Evolutionary conservation across 2,113 vertebrate species (phyloP).

Genomic region (Ailurus styani): DNA sequence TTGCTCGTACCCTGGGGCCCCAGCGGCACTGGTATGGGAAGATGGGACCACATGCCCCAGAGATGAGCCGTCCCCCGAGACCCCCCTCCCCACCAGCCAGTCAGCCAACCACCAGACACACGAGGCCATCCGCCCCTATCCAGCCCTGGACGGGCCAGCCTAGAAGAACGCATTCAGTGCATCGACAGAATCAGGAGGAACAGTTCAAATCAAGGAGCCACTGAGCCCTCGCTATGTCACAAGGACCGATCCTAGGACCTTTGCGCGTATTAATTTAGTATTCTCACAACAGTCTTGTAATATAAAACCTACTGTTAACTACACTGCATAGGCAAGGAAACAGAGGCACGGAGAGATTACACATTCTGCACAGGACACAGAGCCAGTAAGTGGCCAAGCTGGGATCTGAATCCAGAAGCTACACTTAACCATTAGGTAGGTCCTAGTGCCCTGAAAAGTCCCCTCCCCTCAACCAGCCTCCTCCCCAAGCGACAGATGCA

Average conservation of each 20-base stretch:
- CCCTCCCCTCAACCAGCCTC: neutral
- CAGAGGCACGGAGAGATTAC: neutral
- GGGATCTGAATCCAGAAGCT: neutral
- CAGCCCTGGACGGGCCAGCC: neutral
- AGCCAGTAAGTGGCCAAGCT: neutral
- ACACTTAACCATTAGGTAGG: neutral
- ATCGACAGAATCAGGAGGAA: neutral
- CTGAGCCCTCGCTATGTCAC: fast-evolving
- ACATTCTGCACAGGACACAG: neutral
- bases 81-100: too few species aligned
- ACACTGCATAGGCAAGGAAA: neutral
- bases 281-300: neutral
- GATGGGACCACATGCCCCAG: fast-evolving
- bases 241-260: neutral
- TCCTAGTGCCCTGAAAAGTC: neutral
- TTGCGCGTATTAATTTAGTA: too few species aligned
- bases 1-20: neutral
- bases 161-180: neutral
- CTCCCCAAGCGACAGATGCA: neutral
- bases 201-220: neutral
- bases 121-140: neutral
- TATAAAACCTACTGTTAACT: neutral
- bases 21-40: neutral
- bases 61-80: neutral
- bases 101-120: neutral